These are phyloP conservation scores for Lycopodina hypogea DNA, from an alignment of 37 sponge, comb jelly and placozoan species.

Conservation along the genomic window DNA sequence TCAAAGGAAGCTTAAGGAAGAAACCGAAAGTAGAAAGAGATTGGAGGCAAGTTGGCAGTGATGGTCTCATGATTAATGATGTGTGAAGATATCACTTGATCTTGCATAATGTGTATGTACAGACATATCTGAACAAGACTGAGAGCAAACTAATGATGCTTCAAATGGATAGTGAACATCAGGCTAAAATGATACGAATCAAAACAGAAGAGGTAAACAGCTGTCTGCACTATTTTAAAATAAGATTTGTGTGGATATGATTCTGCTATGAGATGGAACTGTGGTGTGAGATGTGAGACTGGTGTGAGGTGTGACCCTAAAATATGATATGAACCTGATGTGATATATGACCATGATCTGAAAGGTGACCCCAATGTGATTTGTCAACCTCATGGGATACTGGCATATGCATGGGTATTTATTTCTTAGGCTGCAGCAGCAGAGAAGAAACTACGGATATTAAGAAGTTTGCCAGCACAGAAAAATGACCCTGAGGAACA, in stretches of 20 bases:
- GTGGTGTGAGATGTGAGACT: too few species aligned
- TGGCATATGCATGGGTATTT: too few species aligned
- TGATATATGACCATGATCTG: too few species aligned
- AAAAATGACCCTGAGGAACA: neutral
- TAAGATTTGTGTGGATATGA: neutral
- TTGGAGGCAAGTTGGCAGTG: conserved; percentile 24
- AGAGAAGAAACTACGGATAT: conserved; percentile 30
- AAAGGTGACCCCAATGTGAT: too few species aligned
- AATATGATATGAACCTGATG: too few species aligned
- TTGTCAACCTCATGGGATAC: too few species aligned
- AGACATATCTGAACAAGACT: conserved; percentile 35
- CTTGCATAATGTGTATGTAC: neutral
- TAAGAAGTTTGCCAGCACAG: conserved; percentile 17
- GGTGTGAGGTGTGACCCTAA: too few species aligned
- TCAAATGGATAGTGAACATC: conserved; percentile 27
- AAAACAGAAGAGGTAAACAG: conserved; percentile 51
- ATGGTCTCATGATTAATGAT: too few species aligned
- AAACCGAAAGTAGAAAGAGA: conserved; percentile 16
- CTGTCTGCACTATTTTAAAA: neutral
- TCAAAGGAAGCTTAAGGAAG: conserved; percentile 25
- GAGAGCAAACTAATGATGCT: conserved; percentile 4
- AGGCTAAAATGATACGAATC: conserved; percentile 27
- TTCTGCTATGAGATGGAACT: too few species aligned
- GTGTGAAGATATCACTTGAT: neutral
- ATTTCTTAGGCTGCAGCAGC: conserved; percentile 33